Evolutionary conservation across 2,888 invertebrate genomes (phyloP).

Genomic region (Troilus luridus): DNA sequence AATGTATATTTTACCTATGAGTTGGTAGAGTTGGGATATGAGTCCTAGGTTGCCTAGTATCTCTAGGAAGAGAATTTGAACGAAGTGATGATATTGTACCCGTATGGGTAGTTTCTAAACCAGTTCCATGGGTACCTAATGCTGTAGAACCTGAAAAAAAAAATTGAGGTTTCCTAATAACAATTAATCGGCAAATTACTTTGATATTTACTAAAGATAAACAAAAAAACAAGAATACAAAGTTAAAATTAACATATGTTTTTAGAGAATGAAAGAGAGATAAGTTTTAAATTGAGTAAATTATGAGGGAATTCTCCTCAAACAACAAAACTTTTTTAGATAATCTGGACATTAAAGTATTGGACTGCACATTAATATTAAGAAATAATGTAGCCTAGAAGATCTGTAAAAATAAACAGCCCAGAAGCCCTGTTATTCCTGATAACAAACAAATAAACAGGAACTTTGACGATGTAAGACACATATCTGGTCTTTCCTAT

Average conservation of each 20-base stretch:
- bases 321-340: too few species aligned
- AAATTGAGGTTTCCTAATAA: not conserved
- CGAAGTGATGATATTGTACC: slow-evolving; percentile 66
- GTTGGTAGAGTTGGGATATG: slow-evolving; percentile 69
- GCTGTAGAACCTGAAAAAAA: slow-evolving; percentile 44
- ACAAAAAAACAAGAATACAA: too few species aligned
- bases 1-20: slow-evolving; percentile 60
- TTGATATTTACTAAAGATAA: not conserved
- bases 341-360: too few species aligned
- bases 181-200: not conserved
- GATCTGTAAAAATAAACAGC: too few species aligned
- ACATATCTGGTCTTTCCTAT: too few species aligned
- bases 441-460: too few species aligned
- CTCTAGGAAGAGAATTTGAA: slow-evolving; percentile 71
- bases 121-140: slow-evolving; percentile 56
- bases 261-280: not conserved
- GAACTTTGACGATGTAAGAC: too few species aligned
- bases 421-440: too few species aligned
- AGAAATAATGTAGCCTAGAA: too few species aligned
- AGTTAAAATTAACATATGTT: not conserved
- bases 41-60: slow-evolving; percentile 66
- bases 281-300: not conserved
- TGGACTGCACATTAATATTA: too few species aligned
- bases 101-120: slow-evolving; percentile 58
- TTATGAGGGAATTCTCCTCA: too few species aligned